These are phyloP conservation scores for Hemicordylus capensis DNA, from an alignment of 2,113 vertebrate genomes.

Conservation along the genomic window DNA sequence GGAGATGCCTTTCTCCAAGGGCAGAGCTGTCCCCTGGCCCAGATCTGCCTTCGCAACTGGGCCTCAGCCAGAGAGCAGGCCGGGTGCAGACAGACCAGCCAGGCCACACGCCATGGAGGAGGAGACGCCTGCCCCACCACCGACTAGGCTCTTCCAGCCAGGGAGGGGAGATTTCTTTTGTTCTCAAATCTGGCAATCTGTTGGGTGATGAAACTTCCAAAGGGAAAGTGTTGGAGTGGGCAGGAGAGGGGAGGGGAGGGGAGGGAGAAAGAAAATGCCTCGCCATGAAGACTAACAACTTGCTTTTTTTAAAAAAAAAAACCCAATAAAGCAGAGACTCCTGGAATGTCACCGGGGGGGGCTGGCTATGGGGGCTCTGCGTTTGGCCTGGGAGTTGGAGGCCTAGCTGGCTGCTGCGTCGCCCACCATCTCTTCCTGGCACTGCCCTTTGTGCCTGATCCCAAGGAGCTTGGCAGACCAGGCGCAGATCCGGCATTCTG, in stretches of 20 bases:
- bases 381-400: no score
- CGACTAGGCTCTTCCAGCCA: no score
- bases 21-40: background rate
- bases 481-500: background rate
- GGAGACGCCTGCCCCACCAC: no score
- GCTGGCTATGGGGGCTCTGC: no score
- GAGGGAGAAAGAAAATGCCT: background rate
- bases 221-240: no score
- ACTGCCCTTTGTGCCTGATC: background rate
- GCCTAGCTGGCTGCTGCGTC: no score
- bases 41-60: background rate
- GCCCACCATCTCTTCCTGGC: background rate
- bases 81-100: background rate
- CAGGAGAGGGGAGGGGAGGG: no score
- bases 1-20: no score
- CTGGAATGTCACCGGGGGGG: no score
- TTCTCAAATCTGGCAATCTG: background rate
- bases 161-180: background rate
- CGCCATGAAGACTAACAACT: background rate
- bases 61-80: background rate
- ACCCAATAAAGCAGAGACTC: no score
- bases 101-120: background rate
- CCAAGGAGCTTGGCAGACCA: background rate
- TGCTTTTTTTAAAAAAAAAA: no score
- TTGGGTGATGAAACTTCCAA: background rate